phyloP scores from a whole-genome alignment of 2,888 invertebrate species.

The Deroplatys truncata region DNA sequence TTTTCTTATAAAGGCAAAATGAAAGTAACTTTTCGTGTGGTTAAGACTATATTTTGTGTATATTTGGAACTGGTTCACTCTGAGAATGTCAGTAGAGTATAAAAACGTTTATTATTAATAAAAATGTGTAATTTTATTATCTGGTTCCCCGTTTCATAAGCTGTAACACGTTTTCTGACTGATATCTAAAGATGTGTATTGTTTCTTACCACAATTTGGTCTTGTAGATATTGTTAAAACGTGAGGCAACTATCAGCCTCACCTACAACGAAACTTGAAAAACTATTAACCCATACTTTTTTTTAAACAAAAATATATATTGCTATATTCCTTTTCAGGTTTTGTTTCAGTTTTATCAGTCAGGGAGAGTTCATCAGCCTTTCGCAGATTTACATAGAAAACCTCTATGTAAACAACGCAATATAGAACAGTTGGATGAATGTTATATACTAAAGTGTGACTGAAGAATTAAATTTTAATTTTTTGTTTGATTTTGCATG shows the following conservation, averaged over 20 bases:
- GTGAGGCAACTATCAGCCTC: not conserved
- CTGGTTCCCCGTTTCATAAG: not conserved
- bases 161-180: slow-evolving; percentile 1
- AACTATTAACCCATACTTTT: not conserved
- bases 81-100: not conserved
- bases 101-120: not conserved
- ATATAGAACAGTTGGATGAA: not conserved
- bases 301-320: not conserved
- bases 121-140: slow-evolving; percentile 13
- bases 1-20: not conserved
- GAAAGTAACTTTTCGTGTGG: not conserved
- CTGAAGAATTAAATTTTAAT: not conserved
- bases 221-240: not conserved
- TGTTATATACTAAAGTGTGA: not conserved
- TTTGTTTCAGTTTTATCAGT: not conserved
- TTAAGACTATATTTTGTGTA: not conserved
- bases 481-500: slow-evolving; percentile 29
- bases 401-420: too few species aligned
- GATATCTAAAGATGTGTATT: not conserved
- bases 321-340: not conserved
- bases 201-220: not conserved
- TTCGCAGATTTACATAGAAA: not conserved
- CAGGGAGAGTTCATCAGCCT: not conserved
- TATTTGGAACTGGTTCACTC: not conserved
- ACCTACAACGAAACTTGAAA: not conserved